Percentiles rank a stretch among this genome's conserved stretches.
phyloP scores from a whole-genome alignment of 2,888 invertebrate species.

The Gerosis bhagava region DNA sequence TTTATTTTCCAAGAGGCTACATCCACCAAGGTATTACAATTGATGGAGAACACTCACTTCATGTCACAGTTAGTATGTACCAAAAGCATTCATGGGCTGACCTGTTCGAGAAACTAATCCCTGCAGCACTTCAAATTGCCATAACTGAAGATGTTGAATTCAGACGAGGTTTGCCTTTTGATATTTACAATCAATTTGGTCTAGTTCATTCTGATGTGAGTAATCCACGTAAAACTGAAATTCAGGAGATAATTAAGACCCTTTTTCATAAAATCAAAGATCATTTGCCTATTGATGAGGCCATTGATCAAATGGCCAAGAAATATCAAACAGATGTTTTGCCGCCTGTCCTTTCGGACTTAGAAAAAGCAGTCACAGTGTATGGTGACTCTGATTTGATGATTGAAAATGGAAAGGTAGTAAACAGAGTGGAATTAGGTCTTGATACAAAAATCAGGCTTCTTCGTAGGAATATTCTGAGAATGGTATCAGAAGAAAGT shows the following conservation, averaged over 20 bases:
- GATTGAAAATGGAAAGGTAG: conserved; percentile 82
- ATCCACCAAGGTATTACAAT: conserved; percentile 93
- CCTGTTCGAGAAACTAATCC: conserved; percentile 91
- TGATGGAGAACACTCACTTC: conserved; percentile 92
- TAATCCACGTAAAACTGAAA: conserved; percentile 66
- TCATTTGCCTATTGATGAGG: conserved; percentile 87
- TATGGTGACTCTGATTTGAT: conserved; percentile 88
- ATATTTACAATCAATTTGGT: conserved; percentile 90
- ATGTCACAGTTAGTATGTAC: conserved; percentile 96
- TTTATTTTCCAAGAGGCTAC: conserved; percentile 96
- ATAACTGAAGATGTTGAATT: conserved; percentile 87
- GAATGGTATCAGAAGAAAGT: conserved; percentile 84
- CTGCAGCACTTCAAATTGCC: conserved; percentile 88
- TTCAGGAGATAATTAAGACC: conserved; percentile 75
- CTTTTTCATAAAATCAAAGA: conserved; percentile 83
- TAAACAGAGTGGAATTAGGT: conserved; percentile 85
- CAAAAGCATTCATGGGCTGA: conserved; percentile 96
- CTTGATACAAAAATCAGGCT: conserved; percentile 85
- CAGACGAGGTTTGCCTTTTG: conserved; percentile 90
- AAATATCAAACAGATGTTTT: conserved; percentile 93
- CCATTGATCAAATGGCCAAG: conserved; percentile 93
- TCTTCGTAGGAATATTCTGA: conserved; percentile 78
- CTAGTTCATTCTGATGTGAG: conserved; percentile 82
- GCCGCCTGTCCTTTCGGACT: conserved; percentile 88
- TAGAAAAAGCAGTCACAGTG: conserved; percentile 87